Evolutionary conservation across 2,113 vertebrate genomes (phyloP), one percentile per base, ranked within the genome.

Genomic region (Prolemur simus): DNA sequence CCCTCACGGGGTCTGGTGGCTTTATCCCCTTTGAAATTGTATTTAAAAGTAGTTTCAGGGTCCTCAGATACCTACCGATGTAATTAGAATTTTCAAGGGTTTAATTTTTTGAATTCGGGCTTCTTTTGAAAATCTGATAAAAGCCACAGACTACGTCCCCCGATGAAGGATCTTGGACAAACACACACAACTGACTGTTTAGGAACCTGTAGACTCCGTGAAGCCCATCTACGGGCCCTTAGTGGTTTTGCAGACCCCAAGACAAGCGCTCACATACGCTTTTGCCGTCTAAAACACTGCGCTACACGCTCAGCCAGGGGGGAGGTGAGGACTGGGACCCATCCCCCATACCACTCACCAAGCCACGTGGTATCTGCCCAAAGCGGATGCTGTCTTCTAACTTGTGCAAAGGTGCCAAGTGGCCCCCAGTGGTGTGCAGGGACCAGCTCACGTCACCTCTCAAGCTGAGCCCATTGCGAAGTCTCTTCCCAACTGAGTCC

Each of bases 121-220:
- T 77, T 23, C 3, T 81, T 92, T 82, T 93, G 23, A 92, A 93
- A 97, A 92, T 74, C 52, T 80, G 25, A 87, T 64, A 76, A 63
- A 96, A 90, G n/a, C 18, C 42, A 64, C 6, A 6, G 58, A 47
- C 34, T 10, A 23, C 64, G 47, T 95, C 83, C 60, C 69, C 54
- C 89, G 56, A 74, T 29, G 54, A 84, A 91, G 4, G 1, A 0
- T 6, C 25, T 45, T 23, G 32, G 42, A 84, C n/a, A 66, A 21
- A n/a, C 52, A 68, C 8, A 45, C 12, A 82, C 58, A 23, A 3
- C 10, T 45, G 42, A 71, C 25, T 77, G 18, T 17, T 82, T 0
- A n/a, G 18, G 18, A 74, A 13, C 14, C 1, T 89, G 3, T 18
- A 92, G 64, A 89, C 49, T 76, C 32, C 91, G 68, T 83, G 71